phyloP scores from a whole-genome alignment of 2,797 vertebrate genomes.

The Avahi laniger region DNA sequence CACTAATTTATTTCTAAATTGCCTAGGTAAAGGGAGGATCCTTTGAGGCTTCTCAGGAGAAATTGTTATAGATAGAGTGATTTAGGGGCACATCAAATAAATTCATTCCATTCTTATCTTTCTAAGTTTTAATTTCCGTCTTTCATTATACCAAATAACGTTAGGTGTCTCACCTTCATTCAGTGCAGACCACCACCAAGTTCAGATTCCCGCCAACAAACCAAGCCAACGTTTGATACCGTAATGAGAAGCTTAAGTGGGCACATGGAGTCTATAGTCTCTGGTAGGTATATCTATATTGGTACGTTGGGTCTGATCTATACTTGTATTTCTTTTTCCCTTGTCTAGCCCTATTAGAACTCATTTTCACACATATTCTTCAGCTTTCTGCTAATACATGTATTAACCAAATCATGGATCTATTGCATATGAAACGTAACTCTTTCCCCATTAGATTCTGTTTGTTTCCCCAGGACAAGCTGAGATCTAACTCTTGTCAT shows the following conservation, averaged over 20 bases:
- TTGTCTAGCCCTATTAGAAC: background rate
- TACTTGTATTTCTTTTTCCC: background rate
- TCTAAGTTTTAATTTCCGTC: background rate
- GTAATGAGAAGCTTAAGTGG: background rate
- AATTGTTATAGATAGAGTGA: background rate
- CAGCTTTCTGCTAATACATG: background rate
- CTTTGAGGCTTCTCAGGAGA: background rate
- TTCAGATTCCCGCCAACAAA: background rate
- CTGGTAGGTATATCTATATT: background rate
- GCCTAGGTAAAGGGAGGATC: background rate
- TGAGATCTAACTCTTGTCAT: background rate
- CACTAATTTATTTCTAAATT: background rate
- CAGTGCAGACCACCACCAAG: background rate
- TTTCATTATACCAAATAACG: background rate
- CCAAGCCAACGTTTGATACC: background rate
- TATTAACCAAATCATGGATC: background rate
- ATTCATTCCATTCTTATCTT: background rate
- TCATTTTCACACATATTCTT: background rate
- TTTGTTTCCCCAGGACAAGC: background rate
- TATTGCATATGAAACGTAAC: background rate
- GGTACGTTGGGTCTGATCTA: background rate
- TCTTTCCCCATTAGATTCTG: background rate
- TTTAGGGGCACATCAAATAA: background rate
- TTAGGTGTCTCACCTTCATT: background rate
- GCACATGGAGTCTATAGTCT: background rate